phyloP scores from a whole-genome alignment of 2,113 vertebrate species.

The Anas platyrhynchos region DNA sequence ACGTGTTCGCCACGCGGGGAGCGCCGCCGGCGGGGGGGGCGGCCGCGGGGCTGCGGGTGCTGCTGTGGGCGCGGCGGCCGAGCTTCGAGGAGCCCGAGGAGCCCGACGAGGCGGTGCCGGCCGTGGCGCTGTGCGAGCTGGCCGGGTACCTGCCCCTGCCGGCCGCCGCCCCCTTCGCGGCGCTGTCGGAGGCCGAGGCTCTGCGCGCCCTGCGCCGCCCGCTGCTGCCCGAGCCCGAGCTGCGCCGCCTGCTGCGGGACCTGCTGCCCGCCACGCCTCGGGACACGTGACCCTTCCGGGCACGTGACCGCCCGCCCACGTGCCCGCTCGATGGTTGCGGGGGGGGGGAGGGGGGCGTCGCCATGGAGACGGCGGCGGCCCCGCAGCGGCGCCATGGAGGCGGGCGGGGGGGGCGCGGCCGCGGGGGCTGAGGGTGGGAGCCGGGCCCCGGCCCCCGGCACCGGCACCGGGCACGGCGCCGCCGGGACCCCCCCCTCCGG shows the following conservation, averaged over 20 bases:
- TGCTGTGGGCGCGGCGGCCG: conserved; percentile 85
- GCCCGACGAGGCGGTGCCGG: conserved; percentile 35
- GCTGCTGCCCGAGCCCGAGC: conserved; percentile 78
- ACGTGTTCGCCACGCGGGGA: conserved; percentile 88
- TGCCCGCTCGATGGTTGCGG: neutral
- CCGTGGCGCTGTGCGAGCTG: conserved; percentile 92
- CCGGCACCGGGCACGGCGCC: neutral
- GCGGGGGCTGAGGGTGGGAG: neutral
- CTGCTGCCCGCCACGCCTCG: conserved; percentile 10
- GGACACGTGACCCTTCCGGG: too few relatives aligned
- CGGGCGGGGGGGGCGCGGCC: neutral
- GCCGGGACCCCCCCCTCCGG: neutral
- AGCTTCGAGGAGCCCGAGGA: conserved; percentile 86
- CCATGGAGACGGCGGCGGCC: conserved; percentile 43
- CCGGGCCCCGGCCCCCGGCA: neutral
- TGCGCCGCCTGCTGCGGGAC: conserved; percentile 72
- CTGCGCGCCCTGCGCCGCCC: conserved; percentile 73
- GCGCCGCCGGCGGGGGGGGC: conserved; percentile 51
- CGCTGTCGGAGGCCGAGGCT: conserved; percentile 79
- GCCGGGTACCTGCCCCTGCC: conserved; percentile 90
- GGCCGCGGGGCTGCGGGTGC: conserved; percentile 75
- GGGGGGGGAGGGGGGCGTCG: neutral
- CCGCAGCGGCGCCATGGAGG: neutral
- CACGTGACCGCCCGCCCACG: neutral
- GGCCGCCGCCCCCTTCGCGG: conserved; percentile 76